Conservation (phyloP, 1,140 invertebrate species). For the Drosophila equinoxialis region DNA sequence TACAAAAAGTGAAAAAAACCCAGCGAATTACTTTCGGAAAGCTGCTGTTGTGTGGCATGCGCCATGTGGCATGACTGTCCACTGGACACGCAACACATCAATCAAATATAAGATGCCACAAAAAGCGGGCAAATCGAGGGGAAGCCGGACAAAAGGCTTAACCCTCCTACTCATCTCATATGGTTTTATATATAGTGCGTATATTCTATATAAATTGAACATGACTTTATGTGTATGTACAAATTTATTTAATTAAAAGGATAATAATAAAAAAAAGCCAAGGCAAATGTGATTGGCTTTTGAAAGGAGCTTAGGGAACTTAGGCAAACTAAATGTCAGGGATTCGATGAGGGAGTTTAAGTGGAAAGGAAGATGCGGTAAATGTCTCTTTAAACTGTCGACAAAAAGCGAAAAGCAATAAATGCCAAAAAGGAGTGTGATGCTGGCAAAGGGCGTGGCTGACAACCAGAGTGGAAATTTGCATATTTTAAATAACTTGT, state of each 20-base stretch:
- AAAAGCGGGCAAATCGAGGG: slow-evolving; percentile 1
- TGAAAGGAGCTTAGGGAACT: slow-evolving; percentile 61
- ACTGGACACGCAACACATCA: slow-evolving; percentile 36
- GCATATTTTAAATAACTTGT: slow-evolving; percentile 79
- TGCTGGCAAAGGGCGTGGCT: slow-evolving; percentile 21
- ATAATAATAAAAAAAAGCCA: slow-evolving; percentile 37
- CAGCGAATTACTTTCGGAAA: background rate
- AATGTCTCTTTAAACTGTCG: slow-evolving; percentile 60
- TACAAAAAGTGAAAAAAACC: slow-evolving; percentile 28
- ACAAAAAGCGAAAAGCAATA: slow-evolving; percentile 68
- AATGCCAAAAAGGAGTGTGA: slow-evolving; percentile 42
- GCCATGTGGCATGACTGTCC: slow-evolving; percentile 3
- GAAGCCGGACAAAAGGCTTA: slow-evolving; percentile 26
- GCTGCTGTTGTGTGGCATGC: background rate
- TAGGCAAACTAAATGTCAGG: slow-evolving; percentile 72
- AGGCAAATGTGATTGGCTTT: slow-evolving; percentile 57
- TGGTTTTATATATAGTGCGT: too few relatives aligned
- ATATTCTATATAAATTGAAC: too few relatives aligned
- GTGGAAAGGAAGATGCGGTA: slow-evolving; percentile 2
- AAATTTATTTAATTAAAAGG: slow-evolving; percentile 67
- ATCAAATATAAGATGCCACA: slow-evolving; percentile 46
- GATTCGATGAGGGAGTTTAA: slow-evolving; percentile 4
- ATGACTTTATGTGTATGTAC: slow-evolving; percentile 19
- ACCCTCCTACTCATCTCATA: slow-evolving; percentile 7
- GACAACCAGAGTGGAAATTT: slow-evolving; percentile 52